phyloP scores from a whole-genome alignment of 2,113 vertebrate species.

The Proteles cristata region DNA sequence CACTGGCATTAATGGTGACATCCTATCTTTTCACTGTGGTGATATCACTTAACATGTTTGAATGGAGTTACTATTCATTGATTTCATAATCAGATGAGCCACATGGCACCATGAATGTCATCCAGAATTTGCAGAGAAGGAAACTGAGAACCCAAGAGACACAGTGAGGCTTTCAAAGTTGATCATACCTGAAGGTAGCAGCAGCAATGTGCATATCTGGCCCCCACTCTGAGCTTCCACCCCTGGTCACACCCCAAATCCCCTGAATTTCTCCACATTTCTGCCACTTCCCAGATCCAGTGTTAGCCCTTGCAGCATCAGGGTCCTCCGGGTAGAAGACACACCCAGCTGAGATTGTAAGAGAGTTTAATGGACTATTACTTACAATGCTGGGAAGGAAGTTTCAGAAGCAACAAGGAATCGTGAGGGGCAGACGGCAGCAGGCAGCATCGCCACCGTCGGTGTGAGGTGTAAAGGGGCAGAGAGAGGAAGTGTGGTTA shows the following conservation, averaged over 20 bases:
- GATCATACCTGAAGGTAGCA: background rate
- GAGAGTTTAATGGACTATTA: background rate
- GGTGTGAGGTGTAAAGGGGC: background rate
- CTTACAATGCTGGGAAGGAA: background rate
- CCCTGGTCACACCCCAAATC: background rate
- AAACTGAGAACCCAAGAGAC: background rate
- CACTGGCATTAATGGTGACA: background rate
- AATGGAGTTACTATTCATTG: background rate
- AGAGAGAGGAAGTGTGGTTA: background rate
- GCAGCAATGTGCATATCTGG: accelerated
- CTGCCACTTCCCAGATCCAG: background rate
- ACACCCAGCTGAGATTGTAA: background rate
- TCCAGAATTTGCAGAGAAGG: background rate
- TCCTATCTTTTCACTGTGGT: background rate
- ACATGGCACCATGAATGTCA: no score
- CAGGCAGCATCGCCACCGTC: accelerated
- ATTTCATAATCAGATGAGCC: background rate
- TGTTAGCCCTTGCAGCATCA: background rate
- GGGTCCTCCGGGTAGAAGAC: background rate
- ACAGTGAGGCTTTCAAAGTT: background rate
- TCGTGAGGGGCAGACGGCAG: accelerated
- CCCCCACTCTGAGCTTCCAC: background rate
- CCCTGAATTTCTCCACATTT: background rate
- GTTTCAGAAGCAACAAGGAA: background rate
- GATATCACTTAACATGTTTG: background rate